Base-by-base conservation (phyloP, 2,888 invertebrate species). In the Megalurothrips usitatus region DNA sequence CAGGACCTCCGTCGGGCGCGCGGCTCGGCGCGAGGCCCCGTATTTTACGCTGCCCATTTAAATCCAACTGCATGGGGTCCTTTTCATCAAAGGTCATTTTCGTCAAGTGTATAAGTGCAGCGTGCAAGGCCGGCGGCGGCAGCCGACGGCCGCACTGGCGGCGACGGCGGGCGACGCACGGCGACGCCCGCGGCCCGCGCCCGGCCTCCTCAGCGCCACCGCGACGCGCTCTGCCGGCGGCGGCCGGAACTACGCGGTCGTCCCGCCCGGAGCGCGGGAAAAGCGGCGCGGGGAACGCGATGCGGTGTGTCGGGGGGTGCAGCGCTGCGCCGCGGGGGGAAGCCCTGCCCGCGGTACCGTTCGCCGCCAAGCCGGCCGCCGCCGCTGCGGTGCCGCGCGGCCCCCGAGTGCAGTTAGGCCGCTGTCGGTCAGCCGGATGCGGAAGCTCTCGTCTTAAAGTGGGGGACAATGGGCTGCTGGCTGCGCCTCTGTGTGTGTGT, bases 71-170 rank as follows among this genome's bases (percentile, higher is more conserved):
- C 68, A 75, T 75, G 68, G 68, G 68, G 68, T 75, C 68, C 68
- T 75, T 75, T 75, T 75, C 68, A 75, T 75, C 68, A 75, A 26
- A 75, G 68, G 68, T 75, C 68, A 75, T 75, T 75, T 75, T 75
- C 68, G 68, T 75, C 68, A 75, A 75, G 68, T 75, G 68, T 75
- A 75, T 75, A 75, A 75, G 68, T 75, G 68, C 68, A 68, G 68
- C 68, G 26, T 8, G 23, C 23, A 12, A 0, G 12, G 9, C 23
- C 23, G 12, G 26, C 23, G 68, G 23, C 23, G 23, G 23, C 23
- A 26, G 12, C 68, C 19, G 19, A 17, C 19, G 58, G 58, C 58
- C 68, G 26, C 68, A 12, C 68, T 75, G 26, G 68, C 68, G 68
- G 68, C 68, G n/a, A 23, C n/a, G n/a, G 68, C n/a, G 68, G 23